Evolutionary conservation across 2,797 vertebrate genomes (phyloP).

Genomic region (Lateolabrax maculatus): DNA sequence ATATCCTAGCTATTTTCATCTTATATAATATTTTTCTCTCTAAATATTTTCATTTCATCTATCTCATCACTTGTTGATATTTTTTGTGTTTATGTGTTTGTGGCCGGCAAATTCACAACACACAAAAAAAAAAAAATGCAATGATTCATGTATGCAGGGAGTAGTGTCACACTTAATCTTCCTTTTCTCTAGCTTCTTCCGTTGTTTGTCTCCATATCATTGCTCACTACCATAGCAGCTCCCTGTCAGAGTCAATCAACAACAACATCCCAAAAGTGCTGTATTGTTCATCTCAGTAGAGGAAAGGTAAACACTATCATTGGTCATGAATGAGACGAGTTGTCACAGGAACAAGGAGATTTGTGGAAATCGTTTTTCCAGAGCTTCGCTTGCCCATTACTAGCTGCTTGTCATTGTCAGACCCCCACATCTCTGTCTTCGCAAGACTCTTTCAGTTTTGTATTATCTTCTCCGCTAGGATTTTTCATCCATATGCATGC

Average conservation of each 20-base stretch:
- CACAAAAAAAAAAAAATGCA: constrained; percentile 38
- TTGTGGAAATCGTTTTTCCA: constrained; percentile 38
- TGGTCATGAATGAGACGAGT: constrained; percentile 38
- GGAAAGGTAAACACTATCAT: constrained; percentile 41
- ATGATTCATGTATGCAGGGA: constrained; percentile 7
- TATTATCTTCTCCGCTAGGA: constrained; percentile 10
- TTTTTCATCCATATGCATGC: constrained; percentile 54
- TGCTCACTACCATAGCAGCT: constrained; percentile 23
- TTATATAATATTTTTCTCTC: constrained; percentile 9
- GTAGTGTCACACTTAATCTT: constrained; percentile 22
- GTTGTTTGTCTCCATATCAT: constrained; percentile 32
- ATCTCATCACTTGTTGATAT: background rate
- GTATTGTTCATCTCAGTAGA: constrained; percentile 29
- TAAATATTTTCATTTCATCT: constrained; percentile 5
- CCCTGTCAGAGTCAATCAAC: constrained; percentile 38
- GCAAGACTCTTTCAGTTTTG: constrained; percentile 12
- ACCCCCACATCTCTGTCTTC: background rate
- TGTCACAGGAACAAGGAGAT: constrained; percentile 38
- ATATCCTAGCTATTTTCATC: background rate
- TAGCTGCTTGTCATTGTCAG: constrained; percentile 34
- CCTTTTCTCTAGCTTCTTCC: constrained; percentile 16
- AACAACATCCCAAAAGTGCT: constrained; percentile 15
- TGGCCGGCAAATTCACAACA: constrained; percentile 4
- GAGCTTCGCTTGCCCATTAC: constrained; percentile 4
- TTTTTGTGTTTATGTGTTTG: constrained; percentile 14